These are phyloP conservation scores for Lepidothrix coronata DNA, from an alignment of 2,113 vertebrate species.

Conservation along the genomic window DNA sequence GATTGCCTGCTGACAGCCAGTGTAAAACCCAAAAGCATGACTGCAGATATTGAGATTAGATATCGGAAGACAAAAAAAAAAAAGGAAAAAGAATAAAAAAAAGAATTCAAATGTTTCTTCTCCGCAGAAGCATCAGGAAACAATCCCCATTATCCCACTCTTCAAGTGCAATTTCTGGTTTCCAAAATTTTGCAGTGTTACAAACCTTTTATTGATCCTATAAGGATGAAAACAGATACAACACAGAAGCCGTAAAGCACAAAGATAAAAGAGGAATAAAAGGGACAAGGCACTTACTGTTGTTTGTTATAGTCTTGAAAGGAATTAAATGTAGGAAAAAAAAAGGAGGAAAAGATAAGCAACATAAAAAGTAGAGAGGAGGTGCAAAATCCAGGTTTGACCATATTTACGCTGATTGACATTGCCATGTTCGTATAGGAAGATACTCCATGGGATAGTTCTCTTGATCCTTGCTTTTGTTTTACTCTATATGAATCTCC, in stretches of 20 bases:
- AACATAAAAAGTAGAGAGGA: background rate
- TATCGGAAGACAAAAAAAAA: background rate
- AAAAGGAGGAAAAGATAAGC: background rate
- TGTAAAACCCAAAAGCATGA: constrained; percentile 47
- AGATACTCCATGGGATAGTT: background rate
- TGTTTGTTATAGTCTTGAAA: constrained; percentile 41
- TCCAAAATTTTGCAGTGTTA: constrained; percentile 17
- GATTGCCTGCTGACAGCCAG: constrained; percentile 46
- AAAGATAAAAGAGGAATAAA: constrained; percentile 56
- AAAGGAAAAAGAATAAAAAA: no score
- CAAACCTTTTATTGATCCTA: constrained; percentile 34
- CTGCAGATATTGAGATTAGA: constrained; percentile 43
- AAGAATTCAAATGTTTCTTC: background rate
- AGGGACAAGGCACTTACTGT: constrained; percentile 36
- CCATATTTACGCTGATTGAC: background rate
- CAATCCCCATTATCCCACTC: background rate
- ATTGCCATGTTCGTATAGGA: background rate
- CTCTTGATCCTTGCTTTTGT: background rate
- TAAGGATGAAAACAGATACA: constrained; percentile 44
- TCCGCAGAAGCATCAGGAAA: background rate
- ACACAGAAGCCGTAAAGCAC: constrained; percentile 7
- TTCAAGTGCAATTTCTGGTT: background rate
- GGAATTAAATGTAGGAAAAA: background rate
- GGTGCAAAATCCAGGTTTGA: background rate
- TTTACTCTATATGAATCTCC: background rate